These are phyloP conservation scores for Abrostola triplasia DNA, from an alignment of 2,888 invertebrate species.

Conservation along the genomic window DNA sequence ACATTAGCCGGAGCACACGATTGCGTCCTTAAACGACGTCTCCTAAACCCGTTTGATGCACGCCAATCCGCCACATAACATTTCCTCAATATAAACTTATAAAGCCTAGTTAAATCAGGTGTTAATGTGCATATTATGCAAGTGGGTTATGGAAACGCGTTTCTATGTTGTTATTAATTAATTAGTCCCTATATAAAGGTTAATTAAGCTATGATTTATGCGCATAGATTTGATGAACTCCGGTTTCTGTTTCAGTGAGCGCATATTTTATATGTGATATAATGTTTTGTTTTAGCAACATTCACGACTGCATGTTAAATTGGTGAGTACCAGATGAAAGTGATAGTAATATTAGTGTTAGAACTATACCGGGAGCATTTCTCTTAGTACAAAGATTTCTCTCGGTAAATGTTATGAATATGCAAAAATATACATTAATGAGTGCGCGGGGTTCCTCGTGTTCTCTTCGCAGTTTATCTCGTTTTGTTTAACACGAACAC, in stretches of 20 bases:
- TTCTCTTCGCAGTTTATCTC: constrained; percentile 46
- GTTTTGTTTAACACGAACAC: constrained; percentile 54
- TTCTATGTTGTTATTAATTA: constrained; percentile 28
- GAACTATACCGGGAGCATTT: constrained; percentile 42
- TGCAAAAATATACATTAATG: constrained; percentile 56
- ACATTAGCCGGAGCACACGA: constrained; percentile 58
- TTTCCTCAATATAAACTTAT: constrained; percentile 12
- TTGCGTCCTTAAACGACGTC: constrained; percentile 61
- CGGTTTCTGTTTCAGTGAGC: constrained; percentile 31
- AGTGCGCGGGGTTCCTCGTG: constrained; percentile 35
- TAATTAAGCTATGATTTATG: constrained; percentile 37
- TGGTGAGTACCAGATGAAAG: constrained; percentile 47
- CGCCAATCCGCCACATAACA: constrained; percentile 33
- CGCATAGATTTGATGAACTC: constrained; percentile 21
- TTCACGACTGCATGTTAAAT: constrained; percentile 41
- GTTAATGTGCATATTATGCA: constrained; percentile 39
- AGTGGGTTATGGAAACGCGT: constrained; percentile 30
- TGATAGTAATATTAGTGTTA: constrained; percentile 35
- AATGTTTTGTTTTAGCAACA: constrained; percentile 17
- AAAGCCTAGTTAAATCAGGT: constrained; percentile 23
- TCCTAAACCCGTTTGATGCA: constrained; percentile 58
- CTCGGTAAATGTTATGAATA: constrained; percentile 52
- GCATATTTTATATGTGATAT: constrained; percentile 30
- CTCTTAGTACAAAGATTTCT: constrained; percentile 48
- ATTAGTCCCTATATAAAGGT: constrained; percentile 43